Evolutionary conservation across 2,888 invertebrate species (phyloP).

Genomic region (Noctua pronuba): DNA sequence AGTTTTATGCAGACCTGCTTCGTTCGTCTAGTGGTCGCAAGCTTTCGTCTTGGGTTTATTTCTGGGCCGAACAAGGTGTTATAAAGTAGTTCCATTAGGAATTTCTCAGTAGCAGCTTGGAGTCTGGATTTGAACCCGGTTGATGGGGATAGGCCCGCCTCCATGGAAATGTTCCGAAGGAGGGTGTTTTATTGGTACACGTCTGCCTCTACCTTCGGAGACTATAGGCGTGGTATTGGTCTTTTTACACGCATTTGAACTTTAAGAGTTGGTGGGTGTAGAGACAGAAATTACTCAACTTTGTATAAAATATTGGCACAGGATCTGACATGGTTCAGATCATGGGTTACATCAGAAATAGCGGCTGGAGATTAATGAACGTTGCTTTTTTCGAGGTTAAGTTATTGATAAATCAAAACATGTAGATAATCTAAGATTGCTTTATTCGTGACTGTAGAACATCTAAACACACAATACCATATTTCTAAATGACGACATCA

Average conservation of each 20-base stretch:
- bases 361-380: background rate
- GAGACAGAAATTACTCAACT: background rate
- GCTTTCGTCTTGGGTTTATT: background rate
- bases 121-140: background rate
- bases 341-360: background rate
- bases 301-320: background rate
- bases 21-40: background rate
- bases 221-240: background rate
- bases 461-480: background rate
- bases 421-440: background rate
- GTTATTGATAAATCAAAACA: background rate
- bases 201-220: background rate
- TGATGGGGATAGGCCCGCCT: background rate
- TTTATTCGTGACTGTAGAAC: constrained; percentile 3
- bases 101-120: background rate
- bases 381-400: background rate
- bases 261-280: background rate
- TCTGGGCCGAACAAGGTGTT: background rate
- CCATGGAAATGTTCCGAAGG: background rate
- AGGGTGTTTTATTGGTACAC: background rate
- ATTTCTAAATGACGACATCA: background rate
- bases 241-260: background rate
- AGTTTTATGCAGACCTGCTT: background rate
- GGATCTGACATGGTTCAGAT: background rate
- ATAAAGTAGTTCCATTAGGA: background rate